Evolutionary conservation across 2,888 invertebrate species (phyloP).

Genomic region (Uloborus plumipes): DNA sequence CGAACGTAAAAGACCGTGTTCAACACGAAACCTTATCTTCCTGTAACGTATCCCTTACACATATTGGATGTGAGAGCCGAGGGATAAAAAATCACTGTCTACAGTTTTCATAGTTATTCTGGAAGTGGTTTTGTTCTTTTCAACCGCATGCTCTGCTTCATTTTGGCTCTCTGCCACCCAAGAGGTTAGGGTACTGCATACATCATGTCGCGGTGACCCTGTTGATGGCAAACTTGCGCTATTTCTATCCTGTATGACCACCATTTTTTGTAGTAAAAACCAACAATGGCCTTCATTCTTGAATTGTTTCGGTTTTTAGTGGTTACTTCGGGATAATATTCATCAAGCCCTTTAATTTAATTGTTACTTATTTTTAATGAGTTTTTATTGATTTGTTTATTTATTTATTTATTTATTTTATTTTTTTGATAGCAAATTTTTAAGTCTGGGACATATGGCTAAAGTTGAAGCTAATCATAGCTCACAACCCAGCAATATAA

Average conservation of each 20-base stretch:
- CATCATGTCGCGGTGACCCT: conserved; percentile 44
- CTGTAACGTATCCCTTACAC: conserved; percentile 25
- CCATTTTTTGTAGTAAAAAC: too few species aligned
- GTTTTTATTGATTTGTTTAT: too few species aligned
- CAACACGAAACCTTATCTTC: conserved; percentile 39
- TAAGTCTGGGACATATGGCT: too few species aligned
- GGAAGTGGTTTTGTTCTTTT: not conserved
- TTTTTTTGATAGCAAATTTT: too few species aligned
- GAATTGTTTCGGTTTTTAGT: too few species aligned
- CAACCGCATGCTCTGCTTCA: not conserved
- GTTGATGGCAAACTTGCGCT: conserved; percentile 30
- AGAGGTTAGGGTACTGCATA: conserved; percentile 31
- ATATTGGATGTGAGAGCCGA: not conserved
- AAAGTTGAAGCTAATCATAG: too few species aligned
- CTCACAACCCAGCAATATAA: too few species aligned
- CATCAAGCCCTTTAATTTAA: too few species aligned
- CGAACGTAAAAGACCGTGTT: conserved; percentile 21
- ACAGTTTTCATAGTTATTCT: conserved; percentile 20
- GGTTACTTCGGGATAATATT: too few species aligned
- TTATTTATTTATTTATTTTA: too few species aligned
- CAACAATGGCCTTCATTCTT: too few species aligned
- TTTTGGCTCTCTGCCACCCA: conserved; percentile 34
- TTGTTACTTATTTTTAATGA: too few species aligned
- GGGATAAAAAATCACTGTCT: not conserved
- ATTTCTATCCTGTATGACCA: not conserved